These are phyloP conservation scores for Halcyon senegalensis DNA, from an alignment of 2,113 vertebrate species.

Conservation along the genomic window DNA sequence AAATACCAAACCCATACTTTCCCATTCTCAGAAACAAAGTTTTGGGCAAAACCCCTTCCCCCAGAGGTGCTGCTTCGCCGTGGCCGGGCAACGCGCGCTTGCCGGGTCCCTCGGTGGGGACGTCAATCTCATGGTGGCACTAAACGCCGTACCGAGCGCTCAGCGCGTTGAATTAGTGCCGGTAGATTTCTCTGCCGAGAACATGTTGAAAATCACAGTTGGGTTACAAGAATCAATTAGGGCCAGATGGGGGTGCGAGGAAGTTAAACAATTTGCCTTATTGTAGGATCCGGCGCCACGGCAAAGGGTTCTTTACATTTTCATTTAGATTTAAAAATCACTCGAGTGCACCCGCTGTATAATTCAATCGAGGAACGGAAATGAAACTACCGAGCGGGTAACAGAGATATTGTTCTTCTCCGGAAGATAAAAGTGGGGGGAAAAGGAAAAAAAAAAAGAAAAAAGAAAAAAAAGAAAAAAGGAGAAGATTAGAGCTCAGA, in stretches of 20 bases:
- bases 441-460: background rate
- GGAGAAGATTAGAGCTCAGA: background rate
- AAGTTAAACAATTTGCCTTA: conserved; percentile 75
- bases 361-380: conserved; percentile 67
- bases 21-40: background rate
- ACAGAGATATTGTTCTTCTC: conserved; percentile 40
- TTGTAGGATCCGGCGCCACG: conserved; percentile 19
- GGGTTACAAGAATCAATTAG: conserved; percentile 79
- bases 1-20: background rate
- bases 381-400: conserved; percentile 51
- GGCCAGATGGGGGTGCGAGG: conserved; percentile 61
- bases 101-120: background rate
- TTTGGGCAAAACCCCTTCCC: background rate
- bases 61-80: background rate
- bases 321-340: conserved; percentile 77
- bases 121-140: conserved; percentile 56
- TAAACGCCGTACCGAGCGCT: conserved; percentile 54
- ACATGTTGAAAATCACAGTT: conserved; percentile 72
- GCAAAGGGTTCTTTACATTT: conserved; percentile 68
- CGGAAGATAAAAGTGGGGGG: conserved; percentile 16
- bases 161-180: conserved; percentile 75
- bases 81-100: background rate
- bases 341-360: conserved; percentile 72
- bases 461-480: background rate
- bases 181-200: conserved; percentile 74